These are phyloP conservation scores for Drosophila picticornis DNA, from an alignment of 2,888 invertebrate species.

Conservation along the genomic window DNA sequence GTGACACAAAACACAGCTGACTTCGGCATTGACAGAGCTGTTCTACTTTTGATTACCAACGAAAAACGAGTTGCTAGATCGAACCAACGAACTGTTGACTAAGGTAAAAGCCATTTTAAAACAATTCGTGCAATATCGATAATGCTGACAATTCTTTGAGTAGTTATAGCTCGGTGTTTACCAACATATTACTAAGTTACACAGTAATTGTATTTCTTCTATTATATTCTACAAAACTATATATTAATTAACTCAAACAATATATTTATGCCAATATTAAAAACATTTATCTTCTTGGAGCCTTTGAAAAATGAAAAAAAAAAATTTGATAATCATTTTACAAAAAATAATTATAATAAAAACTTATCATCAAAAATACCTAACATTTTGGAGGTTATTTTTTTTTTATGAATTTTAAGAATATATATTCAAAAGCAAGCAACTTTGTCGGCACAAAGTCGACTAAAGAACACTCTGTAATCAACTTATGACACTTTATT, in stretches of 20 bases:
- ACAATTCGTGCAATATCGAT: background rate
- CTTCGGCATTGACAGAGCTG: background rate
- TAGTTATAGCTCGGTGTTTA: background rate
- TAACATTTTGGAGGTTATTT: constrained; percentile 37
- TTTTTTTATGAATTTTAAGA: constrained; percentile 3
- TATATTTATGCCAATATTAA: background rate
- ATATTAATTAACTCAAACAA: background rate
- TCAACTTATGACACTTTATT: background rate
- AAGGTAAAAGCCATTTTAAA: background rate
- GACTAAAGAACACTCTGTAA: constrained; percentile 11
- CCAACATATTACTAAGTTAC: background rate
- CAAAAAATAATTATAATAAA: constrained; percentile 11
- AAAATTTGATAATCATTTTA: constrained; percentile 46
- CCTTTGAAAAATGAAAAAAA: background rate
- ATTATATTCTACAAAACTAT: background rate
- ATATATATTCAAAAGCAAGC: background rate
- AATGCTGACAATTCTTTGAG: background rate
- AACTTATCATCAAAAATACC: background rate
- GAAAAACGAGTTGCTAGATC: background rate
- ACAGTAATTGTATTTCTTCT: background rate
- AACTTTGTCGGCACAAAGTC: background rate
- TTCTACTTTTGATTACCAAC: background rate
- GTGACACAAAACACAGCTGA: background rate
- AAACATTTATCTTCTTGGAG: background rate
- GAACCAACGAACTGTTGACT: background rate